A percentile compares a stretch with the other conserved stretches of the same genome.
phyloP scores from a whole-genome alignment of 2,888 invertebrate species.

The Selenia dentaria region DNA sequence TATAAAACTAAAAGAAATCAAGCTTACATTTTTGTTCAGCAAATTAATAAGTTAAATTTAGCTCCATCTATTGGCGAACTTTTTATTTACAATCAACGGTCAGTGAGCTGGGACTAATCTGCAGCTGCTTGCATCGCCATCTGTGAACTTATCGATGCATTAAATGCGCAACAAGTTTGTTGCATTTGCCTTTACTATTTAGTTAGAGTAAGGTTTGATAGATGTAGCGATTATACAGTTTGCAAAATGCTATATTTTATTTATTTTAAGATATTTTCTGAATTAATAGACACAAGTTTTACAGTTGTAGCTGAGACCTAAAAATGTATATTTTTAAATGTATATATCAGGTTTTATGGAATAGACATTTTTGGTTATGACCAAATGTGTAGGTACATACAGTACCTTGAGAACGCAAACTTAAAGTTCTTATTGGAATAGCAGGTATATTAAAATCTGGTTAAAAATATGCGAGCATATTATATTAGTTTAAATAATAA shows the following conservation, averaged over 20 bases:
- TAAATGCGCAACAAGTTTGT: conserved; percentile 37
- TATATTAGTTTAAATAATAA: no score
- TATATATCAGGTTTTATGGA: no score
- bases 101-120: conserved; percentile 25
- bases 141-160: conserved; percentile 64
- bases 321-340: no score
- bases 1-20: neutral
- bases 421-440: no score
- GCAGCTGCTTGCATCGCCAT: conserved; percentile 60
- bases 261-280: neutral
- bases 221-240: conserved; percentile 26
- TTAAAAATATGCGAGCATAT: no score
- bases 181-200: conserved; percentile 7
- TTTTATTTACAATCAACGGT: conserved; percentile 45
- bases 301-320: no score
- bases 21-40: no score
- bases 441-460: no score
- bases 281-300: no score
- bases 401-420: no score
- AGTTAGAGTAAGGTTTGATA: conserved; percentile 21
- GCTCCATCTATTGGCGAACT: conserved; percentile 63
- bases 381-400: no score
- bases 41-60: conserved; percentile 32
- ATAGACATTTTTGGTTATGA: no score
- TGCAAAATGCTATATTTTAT: neutral